Conservation (phyloP, 1,140 invertebrate genomes). For the Atta cephalotes region DNA sequence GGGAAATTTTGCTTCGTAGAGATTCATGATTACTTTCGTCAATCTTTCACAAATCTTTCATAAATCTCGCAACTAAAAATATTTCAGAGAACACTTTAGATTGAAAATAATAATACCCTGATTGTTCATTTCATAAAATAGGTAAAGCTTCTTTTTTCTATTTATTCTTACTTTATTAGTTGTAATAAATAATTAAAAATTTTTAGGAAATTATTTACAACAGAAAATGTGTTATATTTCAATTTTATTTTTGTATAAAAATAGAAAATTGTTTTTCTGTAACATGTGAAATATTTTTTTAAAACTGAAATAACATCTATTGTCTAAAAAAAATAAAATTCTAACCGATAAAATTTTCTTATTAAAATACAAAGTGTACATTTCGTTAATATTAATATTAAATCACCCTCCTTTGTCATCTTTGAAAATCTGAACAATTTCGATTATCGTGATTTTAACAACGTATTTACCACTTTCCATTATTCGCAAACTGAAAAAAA, state of each 20-base stretch:
- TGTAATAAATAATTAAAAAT: not conserved
- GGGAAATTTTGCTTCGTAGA: conserved; percentile 6
- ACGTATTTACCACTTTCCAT: conserved; percentile 1
- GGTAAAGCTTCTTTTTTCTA: not conserved
- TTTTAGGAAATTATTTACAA: not conserved
- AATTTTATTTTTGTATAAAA: not conserved
- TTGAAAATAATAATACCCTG: not conserved
- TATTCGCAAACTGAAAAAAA: conserved; percentile 6
- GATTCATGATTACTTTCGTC: not conserved
- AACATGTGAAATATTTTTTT: not conserved
- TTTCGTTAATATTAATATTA: not conserved
- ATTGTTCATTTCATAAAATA: not conserved
- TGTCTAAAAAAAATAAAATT: not conserved
- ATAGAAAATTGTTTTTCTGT: not conserved
- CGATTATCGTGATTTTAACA: not conserved
- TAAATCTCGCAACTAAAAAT: not conserved
- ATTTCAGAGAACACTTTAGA: not conserved
- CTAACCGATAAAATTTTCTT: not conserved
- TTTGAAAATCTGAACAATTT: conserved; percentile 1
- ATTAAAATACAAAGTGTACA: not conserved
- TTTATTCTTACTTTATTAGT: not conserved
- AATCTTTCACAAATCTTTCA: too few species aligned
- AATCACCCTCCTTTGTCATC: not conserved
- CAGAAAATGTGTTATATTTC: not conserved
- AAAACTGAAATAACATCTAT: not conserved